These are phyloP conservation scores for Sesia bembeciformis DNA, from an alignment of 2,888 invertebrate species.

Conservation along the genomic window DNA sequence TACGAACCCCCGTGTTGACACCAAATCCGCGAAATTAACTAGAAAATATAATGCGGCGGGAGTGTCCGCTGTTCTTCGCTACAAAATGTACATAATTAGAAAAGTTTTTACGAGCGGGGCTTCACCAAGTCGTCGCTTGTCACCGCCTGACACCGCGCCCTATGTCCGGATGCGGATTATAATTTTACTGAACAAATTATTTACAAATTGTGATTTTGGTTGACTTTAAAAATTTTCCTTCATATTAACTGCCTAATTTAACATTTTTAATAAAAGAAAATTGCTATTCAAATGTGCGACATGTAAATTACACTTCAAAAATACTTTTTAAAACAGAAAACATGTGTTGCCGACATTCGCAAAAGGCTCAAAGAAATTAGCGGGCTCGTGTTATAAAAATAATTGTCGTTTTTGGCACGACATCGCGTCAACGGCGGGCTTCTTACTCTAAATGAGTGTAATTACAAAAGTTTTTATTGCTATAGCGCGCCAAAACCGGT, in stretches of 20 bases:
- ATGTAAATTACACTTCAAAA: not conserved
- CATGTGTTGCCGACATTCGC: constrained; percentile 12
- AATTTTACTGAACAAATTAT: constrained; percentile 59
- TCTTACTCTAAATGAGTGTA: constrained; percentile 65
- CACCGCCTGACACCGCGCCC: constrained; percentile 51
- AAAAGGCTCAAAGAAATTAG: constrained; percentile 26
- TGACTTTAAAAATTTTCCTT: not conserved
- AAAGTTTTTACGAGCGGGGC: constrained; percentile 68
- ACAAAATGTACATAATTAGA: constrained; percentile 72
- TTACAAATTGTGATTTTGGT: constrained; percentile 45
- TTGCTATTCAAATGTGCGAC: not conserved
- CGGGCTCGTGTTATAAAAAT: constrained; percentile 52
- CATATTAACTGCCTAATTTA: constrained; percentile 1
- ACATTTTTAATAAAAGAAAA: not conserved
- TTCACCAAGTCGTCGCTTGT: constrained; percentile 57
- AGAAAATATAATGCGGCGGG: constrained; percentile 58
- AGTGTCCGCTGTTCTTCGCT: constrained; percentile 52
- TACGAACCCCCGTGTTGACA: constrained; percentile 28
- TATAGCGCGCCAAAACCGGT: constrained; percentile 60
- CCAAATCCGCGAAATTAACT: constrained; percentile 57
- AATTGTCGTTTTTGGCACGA: constrained; percentile 68
- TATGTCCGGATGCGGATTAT: constrained; percentile 59
- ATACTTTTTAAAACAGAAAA: constrained; percentile 1
- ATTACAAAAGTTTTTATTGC: constrained; percentile 73
- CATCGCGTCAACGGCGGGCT: constrained; percentile 58